Evolutionary conservation across 2,888 invertebrate genomes (phyloP).

Genomic region (Tridacna crocea): DNA sequence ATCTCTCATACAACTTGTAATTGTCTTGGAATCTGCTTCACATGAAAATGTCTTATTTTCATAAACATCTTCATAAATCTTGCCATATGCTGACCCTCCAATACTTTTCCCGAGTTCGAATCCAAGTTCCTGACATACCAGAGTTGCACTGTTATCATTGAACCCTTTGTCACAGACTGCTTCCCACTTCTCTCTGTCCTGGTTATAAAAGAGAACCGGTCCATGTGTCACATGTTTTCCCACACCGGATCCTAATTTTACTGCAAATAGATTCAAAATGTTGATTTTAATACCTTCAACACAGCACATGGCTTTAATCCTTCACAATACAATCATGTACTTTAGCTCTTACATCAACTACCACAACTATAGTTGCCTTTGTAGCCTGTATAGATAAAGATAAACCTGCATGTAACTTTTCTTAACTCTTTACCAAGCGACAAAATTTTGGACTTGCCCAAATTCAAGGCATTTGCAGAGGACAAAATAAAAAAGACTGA

Average conservation of each 20-base stretch:
- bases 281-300: too few species aligned
- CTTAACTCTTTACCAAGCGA: too few species aligned
- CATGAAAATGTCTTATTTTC: slow-evolving; percentile 69
- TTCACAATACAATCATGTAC: too few species aligned
- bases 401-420: too few species aligned
- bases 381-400: too few species aligned
- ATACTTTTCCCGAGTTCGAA: slow-evolving; percentile 72
- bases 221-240: slow-evolving; percentile 69
- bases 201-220: slow-evolving; percentile 69
- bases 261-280: slow-evolving; percentile 44
- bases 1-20: slow-evolving; percentile 65
- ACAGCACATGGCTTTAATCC: too few species aligned
- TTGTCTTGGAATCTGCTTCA: slow-evolving; percentile 52
- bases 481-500: too few species aligned
- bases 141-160: slow-evolving; percentile 71
- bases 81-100: slow-evolving; percentile 74
- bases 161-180: slow-evolving; percentile 76
- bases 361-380: too few species aligned
- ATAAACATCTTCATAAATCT: slow-evolving; percentile 63
- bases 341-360: too few species aligned
- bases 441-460: too few species aligned
- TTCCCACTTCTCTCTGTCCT: slow-evolving; percentile 65
- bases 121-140: slow-evolving; percentile 73
- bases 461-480: too few species aligned
- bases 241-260: slow-evolving; percentile 70